These are phyloP conservation scores for Lipophrys pholis DNA, from an alignment of 2,113 vertebrate genomes.

Conservation along the genomic window DNA sequence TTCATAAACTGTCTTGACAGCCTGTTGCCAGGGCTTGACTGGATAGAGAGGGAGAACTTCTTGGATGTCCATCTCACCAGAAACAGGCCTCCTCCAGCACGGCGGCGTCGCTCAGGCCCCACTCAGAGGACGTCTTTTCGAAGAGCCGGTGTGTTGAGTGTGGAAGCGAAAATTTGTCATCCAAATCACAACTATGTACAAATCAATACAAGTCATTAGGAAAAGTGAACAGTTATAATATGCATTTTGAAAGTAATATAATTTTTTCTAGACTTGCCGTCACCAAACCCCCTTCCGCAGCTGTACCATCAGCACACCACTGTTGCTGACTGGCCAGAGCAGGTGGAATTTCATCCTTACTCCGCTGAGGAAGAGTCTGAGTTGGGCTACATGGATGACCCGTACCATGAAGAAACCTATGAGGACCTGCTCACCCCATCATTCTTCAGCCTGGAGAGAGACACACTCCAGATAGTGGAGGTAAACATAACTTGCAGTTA, in stretches of 20 bases:
- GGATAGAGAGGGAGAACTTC: slow-evolving; percentile 86
- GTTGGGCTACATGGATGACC: slow-evolving; percentile 86
- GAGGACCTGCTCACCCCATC: slow-evolving; percentile 86
- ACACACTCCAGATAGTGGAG: slow-evolving; percentile 85
- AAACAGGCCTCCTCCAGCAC: slow-evolving; percentile 85
- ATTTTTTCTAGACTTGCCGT: slow-evolving; percentile 75
- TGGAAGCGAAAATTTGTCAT: neutral
- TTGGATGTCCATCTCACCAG: slow-evolving; percentile 86
- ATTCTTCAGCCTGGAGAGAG: slow-evolving; percentile 83
- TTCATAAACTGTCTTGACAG: slow-evolving; percentile 46
- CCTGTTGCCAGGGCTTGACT: slow-evolving; percentile 82
- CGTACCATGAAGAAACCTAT: slow-evolving; percentile 84
- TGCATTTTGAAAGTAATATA: slow-evolving; percentile 7
- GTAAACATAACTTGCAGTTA: slow-evolving; percentile 43
- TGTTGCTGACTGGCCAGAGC: slow-evolving; percentile 82
- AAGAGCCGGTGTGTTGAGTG: slow-evolving; percentile 78
- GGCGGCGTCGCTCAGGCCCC: slow-evolving; percentile 80
- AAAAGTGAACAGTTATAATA: neutral
- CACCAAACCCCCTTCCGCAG: slow-evolving; percentile 76
- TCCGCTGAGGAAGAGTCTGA: slow-evolving; percentile 84
- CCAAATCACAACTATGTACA: neutral
- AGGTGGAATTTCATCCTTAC: slow-evolving; percentile 82
- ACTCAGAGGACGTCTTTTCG: slow-evolving; percentile 82
- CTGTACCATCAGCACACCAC: slow-evolving; percentile 78
- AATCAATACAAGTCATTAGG: neutral